phyloP scores from a whole-genome alignment of 2,113 vertebrate species.

The Chlorodrepanis virens region DNA sequence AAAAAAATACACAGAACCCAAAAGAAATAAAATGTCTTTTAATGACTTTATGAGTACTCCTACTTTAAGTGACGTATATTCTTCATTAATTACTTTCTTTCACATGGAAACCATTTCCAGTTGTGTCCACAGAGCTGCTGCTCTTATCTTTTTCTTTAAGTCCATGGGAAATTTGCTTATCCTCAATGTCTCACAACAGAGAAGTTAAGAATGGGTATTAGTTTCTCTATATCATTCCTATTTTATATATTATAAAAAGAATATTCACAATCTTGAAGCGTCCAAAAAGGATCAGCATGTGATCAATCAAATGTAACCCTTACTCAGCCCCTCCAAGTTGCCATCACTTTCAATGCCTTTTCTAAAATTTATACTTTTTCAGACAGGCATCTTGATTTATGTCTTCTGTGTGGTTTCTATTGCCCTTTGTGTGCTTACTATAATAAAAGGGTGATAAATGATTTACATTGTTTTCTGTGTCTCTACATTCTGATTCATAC shows the following conservation, averaged over 20 bases:
- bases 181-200: not conserved
- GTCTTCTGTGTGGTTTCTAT: not conserved
- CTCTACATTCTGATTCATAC: slow-evolving; percentile 12
- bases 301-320: not conserved
- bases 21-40: not conserved
- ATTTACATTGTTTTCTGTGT: slow-evolving; percentile 11
- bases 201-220: not conserved
- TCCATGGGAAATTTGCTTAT: not conserved
- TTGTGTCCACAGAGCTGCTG: not conserved
- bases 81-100: not conserved
- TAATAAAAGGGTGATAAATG: slow-evolving; percentile 5
- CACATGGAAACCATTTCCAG: not conserved
- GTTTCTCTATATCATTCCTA: not conserved
- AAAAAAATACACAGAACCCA: not conserved
- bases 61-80: not conserved
- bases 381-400: not conserved
- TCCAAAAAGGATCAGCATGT: not conserved
- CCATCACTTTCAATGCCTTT: not conserved
- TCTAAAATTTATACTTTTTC: slow-evolving; percentile 6
- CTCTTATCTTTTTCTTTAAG: not conserved
- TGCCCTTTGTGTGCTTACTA: not conserved
- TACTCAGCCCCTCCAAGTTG: not conserved
- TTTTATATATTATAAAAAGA: not conserved
- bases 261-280: not conserved
- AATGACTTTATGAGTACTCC: not conserved